Evolutionary conservation across 2,888 invertebrate genomes (phyloP).

Genomic region (Drosophila gaucha): DNA sequence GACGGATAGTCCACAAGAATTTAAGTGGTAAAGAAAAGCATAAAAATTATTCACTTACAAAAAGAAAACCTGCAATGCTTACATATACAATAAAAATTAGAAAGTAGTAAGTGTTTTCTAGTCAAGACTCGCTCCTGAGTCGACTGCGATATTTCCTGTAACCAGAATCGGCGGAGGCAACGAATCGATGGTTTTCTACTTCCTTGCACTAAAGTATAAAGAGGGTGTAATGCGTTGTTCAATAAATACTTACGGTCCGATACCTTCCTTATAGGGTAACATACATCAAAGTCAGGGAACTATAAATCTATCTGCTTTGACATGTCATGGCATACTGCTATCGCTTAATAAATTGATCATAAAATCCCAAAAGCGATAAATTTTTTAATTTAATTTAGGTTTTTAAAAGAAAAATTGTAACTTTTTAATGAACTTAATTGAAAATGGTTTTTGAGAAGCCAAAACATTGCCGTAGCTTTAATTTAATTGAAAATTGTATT

Average conservation of each 20-base stretch:
- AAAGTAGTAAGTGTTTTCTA: background rate
- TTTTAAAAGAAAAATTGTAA: too few species aligned
- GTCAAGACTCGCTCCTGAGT: too few species aligned
- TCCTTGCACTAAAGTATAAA: background rate
- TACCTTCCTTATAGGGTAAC: background rate
- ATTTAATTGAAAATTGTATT: background rate
- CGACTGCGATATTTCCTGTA: background rate
- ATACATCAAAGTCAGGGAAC: background rate
- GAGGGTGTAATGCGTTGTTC: background rate
- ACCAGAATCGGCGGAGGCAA: background rate
- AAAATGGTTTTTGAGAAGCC: background rate
- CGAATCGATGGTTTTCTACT: background rate
- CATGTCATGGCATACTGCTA: background rate
- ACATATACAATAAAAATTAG: conserved; percentile 7
- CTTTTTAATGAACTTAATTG: conserved; percentile 27
- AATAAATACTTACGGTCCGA: background rate
- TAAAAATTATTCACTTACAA: conserved; percentile 6
- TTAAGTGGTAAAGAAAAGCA: conserved; percentile 10
- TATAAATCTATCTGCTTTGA: conserved; percentile 17
- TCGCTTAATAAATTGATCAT: conserved; percentile 11
- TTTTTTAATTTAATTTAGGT: conserved; percentile 54
- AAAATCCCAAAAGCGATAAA: conserved; percentile 34
- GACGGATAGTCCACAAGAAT: background rate
- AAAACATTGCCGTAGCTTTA: background rate
- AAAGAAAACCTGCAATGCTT: conserved; percentile 7